Base-by-base conservation (phyloP, 2,797 vertebrate genomes). In the Microchirus variegatus region DNA sequence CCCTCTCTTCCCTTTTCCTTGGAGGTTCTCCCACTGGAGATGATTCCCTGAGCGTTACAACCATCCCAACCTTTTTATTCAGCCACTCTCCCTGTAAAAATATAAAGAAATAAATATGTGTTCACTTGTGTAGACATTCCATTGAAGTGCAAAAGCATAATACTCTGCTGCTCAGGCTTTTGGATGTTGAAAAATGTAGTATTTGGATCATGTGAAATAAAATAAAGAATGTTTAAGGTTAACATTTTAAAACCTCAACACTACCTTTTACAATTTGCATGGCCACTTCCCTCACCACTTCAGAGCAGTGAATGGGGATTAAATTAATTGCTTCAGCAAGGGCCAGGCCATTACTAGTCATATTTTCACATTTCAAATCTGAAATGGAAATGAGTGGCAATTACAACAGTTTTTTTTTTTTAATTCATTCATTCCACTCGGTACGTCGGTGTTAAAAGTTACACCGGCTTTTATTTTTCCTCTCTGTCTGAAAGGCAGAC, bases 361-460 rank as follows among this genome's bases (percentile, higher is more conserved):
- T 65, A 79, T 84, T 82, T 84, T 63, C 51, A 70, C 56, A 69
- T 71, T 71, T 75, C 80, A 76, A 81, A 88, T 79, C 52, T 79
- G 73, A 83, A 82, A 87, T 83, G 76, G 81, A 87, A 90, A 91
- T 81, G 61, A 83, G 67, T 72, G 62, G 77, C 72, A 83, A 77
- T 87, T 84, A 76, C 75, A 69, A 75, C 53, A 72, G 45, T 82
- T 87, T 82, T 75, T 78, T 82, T 87, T 82, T 75, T 78, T 78
- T 85, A 84, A 81, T 79, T 8, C 75, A 86, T 81, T 84, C 63
- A 83, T 87, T 89, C 85, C 83, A 82, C 78, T 81, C 68, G 16
- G 63, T 75, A 80, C 75, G 73, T 53, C 26, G 67, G 5, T 82
- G 70, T 52, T 87, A 81, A 91, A 89, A 91, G 80, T 76, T 44